Evolutionary conservation across 2,888 invertebrate genomes (phyloP), one percentile per base, ranked within the genome.

Genomic region (Mactromeris polynyma): DNA sequence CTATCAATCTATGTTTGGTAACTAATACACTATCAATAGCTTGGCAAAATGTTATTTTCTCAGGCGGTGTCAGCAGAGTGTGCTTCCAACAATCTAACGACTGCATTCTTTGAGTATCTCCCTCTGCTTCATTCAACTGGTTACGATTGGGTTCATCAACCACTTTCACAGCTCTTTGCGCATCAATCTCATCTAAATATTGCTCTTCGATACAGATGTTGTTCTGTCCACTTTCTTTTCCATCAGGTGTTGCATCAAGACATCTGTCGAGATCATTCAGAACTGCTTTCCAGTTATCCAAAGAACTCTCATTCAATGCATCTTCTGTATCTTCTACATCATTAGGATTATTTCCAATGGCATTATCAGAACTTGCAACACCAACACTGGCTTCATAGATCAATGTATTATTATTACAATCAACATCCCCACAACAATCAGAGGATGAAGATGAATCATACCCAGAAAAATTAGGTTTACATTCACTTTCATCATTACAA

Each of bases 1-100:
- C 83, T 19, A 79, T 64, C 11, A 84, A 69, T 36, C 92, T 86
- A 73, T 89, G 90, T 83, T 90, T 92, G 38, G 89, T 90, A 14
- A 92, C 86, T 33, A 78, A 79, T 6, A 92, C 89, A 85, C 92
- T 92, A 64, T 92, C 92, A 54, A 92, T 79, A 40, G 88, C 90
- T 46, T 78, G 33, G 36, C 81, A 64, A 69, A 92, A 90, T n/a
- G 51, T 87, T 6, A 78, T 51, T 17, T 85, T 82, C 58, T 69
- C 46, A 6, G 78, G 83, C 31, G 90, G 90, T 21, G 90, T 90
- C 0, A 81, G 69, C 33, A 40, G 21, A 4, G 38, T 83, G 14
- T 51, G 33, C 40, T 58, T 77, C 83, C 64, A 87, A 54, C 86
- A 86, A 14, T 81, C 40, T 26, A 81, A 73, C 42, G 73, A 36